Evolutionary conservation across 2,888 invertebrate species (phyloP).

Genomic region (Stratiomys singularior): DNA sequence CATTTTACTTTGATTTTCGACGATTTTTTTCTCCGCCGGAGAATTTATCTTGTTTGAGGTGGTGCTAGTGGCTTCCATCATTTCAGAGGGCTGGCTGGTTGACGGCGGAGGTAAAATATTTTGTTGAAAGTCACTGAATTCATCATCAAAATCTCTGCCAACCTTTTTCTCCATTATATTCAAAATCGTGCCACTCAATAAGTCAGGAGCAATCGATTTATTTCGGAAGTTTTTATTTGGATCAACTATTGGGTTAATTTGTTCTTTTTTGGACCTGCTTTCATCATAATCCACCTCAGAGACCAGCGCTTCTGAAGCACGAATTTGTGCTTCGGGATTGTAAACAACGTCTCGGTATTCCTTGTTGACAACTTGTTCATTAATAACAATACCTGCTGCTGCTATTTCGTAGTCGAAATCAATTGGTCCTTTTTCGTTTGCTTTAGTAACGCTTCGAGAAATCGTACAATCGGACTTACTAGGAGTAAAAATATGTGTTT

Average conservation of each 20-base stretch:
- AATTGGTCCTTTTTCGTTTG: slow-evolving; percentile 56
- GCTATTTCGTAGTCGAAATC: slow-evolving; percentile 65
- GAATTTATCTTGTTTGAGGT: neutral
- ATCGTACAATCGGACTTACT: slow-evolving; percentile 59
- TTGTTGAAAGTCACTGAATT: slow-evolving; percentile 50
- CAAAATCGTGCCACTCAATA: slow-evolving; percentile 13
- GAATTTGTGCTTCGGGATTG: slow-evolving; percentile 56
- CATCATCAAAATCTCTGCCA: slow-evolving; percentile 27
- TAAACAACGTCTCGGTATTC: slow-evolving; percentile 66
- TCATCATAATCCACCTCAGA: neutral
- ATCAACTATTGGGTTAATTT: slow-evolving; percentile 17
- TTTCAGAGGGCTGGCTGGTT: neutral
- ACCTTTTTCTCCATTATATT: slow-evolving; percentile 29
- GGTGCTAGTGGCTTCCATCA: neutral
- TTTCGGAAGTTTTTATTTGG: slow-evolving; percentile 34
- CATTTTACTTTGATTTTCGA: neutral
- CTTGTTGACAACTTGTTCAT: slow-evolving; percentile 65
- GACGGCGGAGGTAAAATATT: neutral
- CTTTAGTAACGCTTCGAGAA: slow-evolving; percentile 51
- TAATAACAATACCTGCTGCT: slow-evolving; percentile 64
- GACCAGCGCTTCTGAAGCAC: neutral
- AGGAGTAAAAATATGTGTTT: slow-evolving; percentile 65
- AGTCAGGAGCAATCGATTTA: neutral
- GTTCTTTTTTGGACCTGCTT: neutral
- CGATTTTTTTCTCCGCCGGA: neutral